A percentile compares a stretch with the other conserved stretches of the same genome.
Conservation (phyloP, 2,797 vertebrate genomes). For the Mormyrops boulengeri region DNA sequence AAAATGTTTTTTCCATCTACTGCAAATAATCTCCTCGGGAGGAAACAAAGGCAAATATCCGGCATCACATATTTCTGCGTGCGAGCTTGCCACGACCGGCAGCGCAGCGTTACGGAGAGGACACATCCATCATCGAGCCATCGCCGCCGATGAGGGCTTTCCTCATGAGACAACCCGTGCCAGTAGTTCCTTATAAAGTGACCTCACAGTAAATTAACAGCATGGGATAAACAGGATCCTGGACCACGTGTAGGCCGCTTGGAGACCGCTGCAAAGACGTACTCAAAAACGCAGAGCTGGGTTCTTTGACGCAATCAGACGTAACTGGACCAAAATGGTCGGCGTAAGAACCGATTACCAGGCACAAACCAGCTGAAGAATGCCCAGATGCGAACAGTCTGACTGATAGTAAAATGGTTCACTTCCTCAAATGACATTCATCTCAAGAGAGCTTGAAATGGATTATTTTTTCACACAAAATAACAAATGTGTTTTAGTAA, state of each 20-base stretch:
- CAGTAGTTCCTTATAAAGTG: constrained; percentile 3
- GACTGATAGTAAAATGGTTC: neutral
- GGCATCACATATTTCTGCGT: neutral
- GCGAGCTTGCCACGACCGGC: neutral
- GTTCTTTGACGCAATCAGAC: neutral
- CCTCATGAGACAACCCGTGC: neutral
- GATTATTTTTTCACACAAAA: neutral
- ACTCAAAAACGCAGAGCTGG: neutral
- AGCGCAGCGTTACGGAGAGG: neutral
- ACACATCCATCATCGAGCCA: neutral
- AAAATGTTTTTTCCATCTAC: neutral
- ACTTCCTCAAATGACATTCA: neutral
- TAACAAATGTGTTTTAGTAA: neutral
- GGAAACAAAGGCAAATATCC: neutral
- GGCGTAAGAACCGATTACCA: neutral
- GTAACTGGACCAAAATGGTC: neutral
- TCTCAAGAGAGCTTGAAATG: neutral
- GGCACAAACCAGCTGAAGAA: neutral
- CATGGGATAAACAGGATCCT: neutral
- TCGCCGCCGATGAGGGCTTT: neutral
- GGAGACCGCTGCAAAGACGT: neutral
- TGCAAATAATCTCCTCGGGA: neutral
- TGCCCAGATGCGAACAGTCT: neutral
- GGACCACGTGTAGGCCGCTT: neutral
- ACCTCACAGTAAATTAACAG: constrained; percentile 7